Evolutionary conservation across 2,888 invertebrate genomes (phyloP).

Genomic region (Mayetiola destructor): DNA sequence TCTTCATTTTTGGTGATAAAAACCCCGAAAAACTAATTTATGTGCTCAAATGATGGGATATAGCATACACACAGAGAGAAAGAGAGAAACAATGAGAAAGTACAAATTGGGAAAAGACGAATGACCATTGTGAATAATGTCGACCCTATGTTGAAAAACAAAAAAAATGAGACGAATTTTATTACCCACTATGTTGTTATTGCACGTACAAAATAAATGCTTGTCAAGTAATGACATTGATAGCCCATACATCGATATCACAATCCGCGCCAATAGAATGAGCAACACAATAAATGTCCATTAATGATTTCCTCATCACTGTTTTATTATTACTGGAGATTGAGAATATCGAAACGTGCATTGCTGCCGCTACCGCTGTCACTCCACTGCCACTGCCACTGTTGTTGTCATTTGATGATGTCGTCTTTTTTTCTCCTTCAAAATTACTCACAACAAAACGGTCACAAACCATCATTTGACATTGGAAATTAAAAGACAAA

Average conservation of each 20-base stretch:
- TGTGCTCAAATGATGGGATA: not conserved
- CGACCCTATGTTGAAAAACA: no score
- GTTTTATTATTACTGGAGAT: no score
- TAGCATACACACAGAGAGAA: not conserved
- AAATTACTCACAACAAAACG: conserved; percentile 4
- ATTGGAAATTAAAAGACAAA: conserved; percentile 10
- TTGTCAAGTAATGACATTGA: conserved; percentile 5
- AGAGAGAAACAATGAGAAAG: not conserved
- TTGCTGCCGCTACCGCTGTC: no score
- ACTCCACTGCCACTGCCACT: no score
- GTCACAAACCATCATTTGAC: not conserved
- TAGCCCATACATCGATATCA: not conserved
- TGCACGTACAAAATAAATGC: not conserved
- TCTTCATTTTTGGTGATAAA: conserved; percentile 9
- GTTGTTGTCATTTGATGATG: no score
- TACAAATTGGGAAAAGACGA: conserved; percentile 7
- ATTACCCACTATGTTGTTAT: not conserved
- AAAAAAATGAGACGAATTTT: no score
- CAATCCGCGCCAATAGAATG: not conserved
- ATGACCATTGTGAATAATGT: conserved; percentile 1
- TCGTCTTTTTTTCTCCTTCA: conserved; percentile 2
- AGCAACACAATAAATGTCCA: not conserved
- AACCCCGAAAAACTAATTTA: conserved; percentile 10
- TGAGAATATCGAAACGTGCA: no score
- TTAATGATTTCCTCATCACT: conserved; percentile 13